A percentile compares a stretch with the other conserved stretches of the same genome.
phyloP scores from a whole-genome alignment of 2,113 vertebrate genomes.

The Lichenostomus cassidix region DNA sequence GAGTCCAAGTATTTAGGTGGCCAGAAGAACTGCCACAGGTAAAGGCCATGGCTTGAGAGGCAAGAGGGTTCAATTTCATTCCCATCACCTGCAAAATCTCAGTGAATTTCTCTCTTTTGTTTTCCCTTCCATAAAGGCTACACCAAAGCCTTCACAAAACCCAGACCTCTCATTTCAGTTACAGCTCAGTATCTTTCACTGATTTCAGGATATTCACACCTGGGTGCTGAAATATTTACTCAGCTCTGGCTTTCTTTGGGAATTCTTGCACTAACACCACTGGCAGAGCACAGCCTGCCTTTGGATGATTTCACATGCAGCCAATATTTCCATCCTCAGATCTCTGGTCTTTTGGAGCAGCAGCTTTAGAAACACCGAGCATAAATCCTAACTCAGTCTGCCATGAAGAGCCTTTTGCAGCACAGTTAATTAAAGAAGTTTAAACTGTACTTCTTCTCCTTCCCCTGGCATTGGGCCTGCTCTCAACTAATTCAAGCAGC shows the following conservation, averaged over 20 bases:
- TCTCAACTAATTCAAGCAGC: conserved; percentile 24
- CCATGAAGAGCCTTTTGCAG: background rate
- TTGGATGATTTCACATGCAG: background rate
- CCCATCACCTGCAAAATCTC: background rate
- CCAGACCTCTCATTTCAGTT: background rate
- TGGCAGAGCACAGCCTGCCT: background rate
- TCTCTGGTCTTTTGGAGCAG: background rate
- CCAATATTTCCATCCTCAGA: background rate
- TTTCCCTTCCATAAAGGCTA: background rate
- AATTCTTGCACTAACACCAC: background rate
- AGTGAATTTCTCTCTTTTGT: background rate
- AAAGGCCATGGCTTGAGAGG: background rate
- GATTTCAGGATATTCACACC: background rate
- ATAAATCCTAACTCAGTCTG: background rate
- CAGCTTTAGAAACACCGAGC: background rate
- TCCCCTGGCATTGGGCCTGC: conserved; percentile 19
- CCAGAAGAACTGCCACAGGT: background rate
- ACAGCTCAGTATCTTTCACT: background rate
- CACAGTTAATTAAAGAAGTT: conserved; percentile 61
- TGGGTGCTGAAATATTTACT: background rate
- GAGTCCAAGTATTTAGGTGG: background rate
- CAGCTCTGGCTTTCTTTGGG: background rate
- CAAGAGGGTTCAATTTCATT: background rate
- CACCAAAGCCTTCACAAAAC: background rate
- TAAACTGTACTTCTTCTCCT: background rate